These are phyloP conservation scores for Melanotus villosus DNA, from an alignment of 2,888 invertebrate genomes.

Conservation along the genomic window DNA sequence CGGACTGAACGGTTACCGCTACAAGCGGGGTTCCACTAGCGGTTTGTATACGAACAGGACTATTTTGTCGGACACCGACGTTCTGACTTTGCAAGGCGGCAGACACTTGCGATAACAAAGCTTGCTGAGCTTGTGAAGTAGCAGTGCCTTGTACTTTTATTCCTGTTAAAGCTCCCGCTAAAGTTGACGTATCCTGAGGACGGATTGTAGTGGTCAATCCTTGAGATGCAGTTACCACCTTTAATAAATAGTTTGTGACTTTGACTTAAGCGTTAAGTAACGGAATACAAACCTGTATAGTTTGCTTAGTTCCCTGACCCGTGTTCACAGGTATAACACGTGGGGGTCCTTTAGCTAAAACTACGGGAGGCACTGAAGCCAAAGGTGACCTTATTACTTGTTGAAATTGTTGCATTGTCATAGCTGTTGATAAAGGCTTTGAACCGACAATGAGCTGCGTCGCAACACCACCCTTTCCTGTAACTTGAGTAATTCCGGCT, in stretches of 20 bases:
- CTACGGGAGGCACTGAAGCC: slow-evolving; percentile 70
- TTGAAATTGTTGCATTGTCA: slow-evolving; percentile 83
- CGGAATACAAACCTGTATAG: slow-evolving; percentile 70
- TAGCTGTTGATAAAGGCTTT: slow-evolving; percentile 74
- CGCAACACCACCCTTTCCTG: slow-evolving; percentile 70
- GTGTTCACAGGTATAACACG: slow-evolving; percentile 78
- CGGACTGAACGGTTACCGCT: slow-evolving; percentile 70
- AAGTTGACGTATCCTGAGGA: slow-evolving; percentile 68
- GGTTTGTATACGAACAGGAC: slow-evolving; percentile 75
- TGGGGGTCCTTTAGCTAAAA: slow-evolving; percentile 75
- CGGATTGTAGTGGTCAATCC: slow-evolving; percentile 70
- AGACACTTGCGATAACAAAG: slow-evolving; percentile 71
- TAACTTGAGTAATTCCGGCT: slow-evolving; percentile 72
- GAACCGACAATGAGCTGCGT: slow-evolving; percentile 81
- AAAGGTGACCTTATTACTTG: slow-evolving; percentile 73
- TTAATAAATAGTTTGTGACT: not conserved
- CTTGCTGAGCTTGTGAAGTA: slow-evolving; percentile 69
- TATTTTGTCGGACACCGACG: slow-evolving; percentile 69
- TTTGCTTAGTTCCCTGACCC: slow-evolving; percentile 73
- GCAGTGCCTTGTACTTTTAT: slow-evolving; percentile 69
- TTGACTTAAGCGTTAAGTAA: not conserved
- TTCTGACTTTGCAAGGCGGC: slow-evolving; percentile 71
- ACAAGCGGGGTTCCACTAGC: slow-evolving; percentile 65
- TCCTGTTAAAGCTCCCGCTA: slow-evolving; percentile 68
- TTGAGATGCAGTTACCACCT: slow-evolving; percentile 74